Evolutionary conservation across 2,888 invertebrate species (phyloP), one percentile per base, ranked within the genome.

Genomic region (Platerodrilus igneus): DNA sequence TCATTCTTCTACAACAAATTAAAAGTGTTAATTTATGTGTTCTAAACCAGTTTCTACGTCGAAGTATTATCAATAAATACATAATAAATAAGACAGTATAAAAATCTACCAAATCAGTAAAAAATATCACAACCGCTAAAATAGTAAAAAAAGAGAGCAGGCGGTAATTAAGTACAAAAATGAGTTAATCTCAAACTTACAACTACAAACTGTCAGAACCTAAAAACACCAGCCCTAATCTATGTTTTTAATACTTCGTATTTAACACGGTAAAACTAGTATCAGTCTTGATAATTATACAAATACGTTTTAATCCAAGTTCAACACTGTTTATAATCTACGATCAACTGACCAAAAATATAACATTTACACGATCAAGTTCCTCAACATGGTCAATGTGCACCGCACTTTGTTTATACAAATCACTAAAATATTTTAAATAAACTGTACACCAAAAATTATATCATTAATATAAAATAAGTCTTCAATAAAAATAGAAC

Each of bases 251-350:
- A 61, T 64, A 62, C 58, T 63, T 64, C 55, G 56, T 62, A 60
- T 60, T 58, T 55, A 58, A 67, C 66, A 66, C 65, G 65, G 66
- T 65, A 66, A 63, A 66, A 63, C 63, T 65, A 65, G 58, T 60
- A 56, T 66, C 66, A 66, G 66, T 66, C 66, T 67, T 66, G 61
- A 64, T 63, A 64, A 61, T 66, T 63, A 64, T 66, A 67, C 64
- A 66, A 65, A 62, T 64, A 66, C 62, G 58, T 56, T 55, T 53
- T 56, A 55, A 62, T 58, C 53, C 60, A 63, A 57, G 57, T 62
- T 57, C 60, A 62, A 62, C 63, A 62, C 63, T 62, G 58, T 62
- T 59, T 57, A 60, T 58, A 60, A 58, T 60, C 62, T 64, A 64
- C 60, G 60, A 61, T 60, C 58, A 64, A 63, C 63, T 62, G 64